phyloP scores from a whole-genome alignment of 1,140 invertebrate genomes.

The Drosophila teissieri region DNA sequence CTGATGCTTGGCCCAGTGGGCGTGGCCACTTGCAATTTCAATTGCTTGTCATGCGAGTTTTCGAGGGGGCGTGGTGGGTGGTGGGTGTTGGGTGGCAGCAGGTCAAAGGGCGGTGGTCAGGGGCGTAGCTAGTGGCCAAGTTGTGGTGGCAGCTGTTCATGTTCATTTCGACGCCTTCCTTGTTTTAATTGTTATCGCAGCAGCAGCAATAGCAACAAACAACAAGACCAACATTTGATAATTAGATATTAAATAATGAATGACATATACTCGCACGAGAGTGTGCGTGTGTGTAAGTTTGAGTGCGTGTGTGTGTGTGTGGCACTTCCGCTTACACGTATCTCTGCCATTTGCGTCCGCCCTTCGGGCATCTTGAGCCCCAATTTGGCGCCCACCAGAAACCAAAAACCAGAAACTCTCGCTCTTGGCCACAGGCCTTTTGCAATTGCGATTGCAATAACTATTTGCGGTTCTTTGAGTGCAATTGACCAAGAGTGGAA shows the following conservation, averaged over 20 bases:
- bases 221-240: constrained; percentile 50
- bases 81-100: neutral
- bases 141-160: constrained; percentile 51
- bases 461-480: constrained; percentile 64
- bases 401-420: neutral
- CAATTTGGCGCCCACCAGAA: neutral
- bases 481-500: constrained; percentile 60
- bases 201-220: constrained; percentile 8
- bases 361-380: constrained; percentile 39
- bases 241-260: constrained; percentile 81
- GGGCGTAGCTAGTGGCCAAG: constrained; percentile 15
- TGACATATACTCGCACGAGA: constrained; percentile 52
- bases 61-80: neutral
- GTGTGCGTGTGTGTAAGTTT: neutral
- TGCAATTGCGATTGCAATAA: constrained; percentile 76
- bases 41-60: constrained; percentile 55
- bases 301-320: neutral
- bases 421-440: constrained; percentile 17
- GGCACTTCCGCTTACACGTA: constrained; percentile 42
- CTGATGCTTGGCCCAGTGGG: constrained; percentile 39
- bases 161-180: constrained; percentile 77
- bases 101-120: neutral
- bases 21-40: constrained; percentile 64
- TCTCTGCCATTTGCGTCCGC: constrained; percentile 56
- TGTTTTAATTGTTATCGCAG: constrained; percentile 75